Conservation (phyloP, 2,888 invertebrate species). For the Barypeithes pellucidus region DNA sequence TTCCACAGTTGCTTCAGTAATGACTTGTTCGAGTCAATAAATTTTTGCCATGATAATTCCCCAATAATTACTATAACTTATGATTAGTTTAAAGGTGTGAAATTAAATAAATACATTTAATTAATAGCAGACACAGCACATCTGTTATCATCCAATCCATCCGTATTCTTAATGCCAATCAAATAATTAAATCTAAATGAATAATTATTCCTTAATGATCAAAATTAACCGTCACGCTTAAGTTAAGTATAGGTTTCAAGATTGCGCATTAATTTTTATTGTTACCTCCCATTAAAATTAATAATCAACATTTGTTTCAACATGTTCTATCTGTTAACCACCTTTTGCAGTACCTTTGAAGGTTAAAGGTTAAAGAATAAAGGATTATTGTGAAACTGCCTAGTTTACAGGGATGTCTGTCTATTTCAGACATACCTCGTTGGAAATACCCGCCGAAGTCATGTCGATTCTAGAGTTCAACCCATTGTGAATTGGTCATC, state of each 20-base stretch:
- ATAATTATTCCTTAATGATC: background rate
- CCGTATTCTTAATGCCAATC: background rate
- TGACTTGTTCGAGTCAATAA: too few species aligned
- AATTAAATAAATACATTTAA: background rate
- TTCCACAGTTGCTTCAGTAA: too few species aligned
- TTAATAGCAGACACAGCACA: background rate
- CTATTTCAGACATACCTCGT: too few species aligned
- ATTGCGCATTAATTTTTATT: background rate
- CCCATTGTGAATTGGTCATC: too few species aligned
- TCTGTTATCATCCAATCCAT: background rate
- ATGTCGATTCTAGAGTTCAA: too few species aligned
- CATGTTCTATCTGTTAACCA: conserved; percentile 28
- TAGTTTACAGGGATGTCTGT: too few species aligned
- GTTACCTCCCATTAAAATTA: conserved; percentile 9
- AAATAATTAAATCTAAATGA: conserved; percentile 1
- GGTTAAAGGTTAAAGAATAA: too few species aligned
- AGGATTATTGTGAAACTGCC: too few species aligned
- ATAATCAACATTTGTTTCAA: conserved; percentile 28
- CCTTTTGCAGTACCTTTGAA: conserved; percentile 28
- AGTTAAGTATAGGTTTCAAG: background rate
- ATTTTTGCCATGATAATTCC: too few species aligned
- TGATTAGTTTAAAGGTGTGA: background rate
- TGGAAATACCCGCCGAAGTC: too few species aligned
- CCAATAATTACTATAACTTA: too few species aligned
- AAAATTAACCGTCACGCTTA: background rate